Conservation (phyloP, 2,888 invertebrate species). For the Hymenopus coronatus region DNA sequence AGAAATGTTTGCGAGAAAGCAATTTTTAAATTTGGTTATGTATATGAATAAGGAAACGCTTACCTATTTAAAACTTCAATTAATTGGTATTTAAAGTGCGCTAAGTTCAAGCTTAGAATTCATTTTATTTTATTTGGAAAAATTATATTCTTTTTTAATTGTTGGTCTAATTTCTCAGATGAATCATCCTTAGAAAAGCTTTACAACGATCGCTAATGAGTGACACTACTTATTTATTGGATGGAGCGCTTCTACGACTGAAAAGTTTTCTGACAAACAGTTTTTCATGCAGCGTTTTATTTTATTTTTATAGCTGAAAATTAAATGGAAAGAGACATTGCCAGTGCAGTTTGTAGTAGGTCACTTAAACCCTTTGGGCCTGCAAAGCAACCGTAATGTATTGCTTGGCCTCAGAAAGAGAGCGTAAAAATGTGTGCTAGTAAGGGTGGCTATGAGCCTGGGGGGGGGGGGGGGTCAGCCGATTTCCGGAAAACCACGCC, state of each 20-base stretch:
- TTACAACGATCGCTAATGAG: no score
- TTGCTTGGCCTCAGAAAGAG: not conserved
- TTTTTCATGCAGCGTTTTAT: not conserved
- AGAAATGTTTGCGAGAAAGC: no score
- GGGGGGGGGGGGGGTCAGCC: not conserved
- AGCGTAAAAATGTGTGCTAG: constrained; percentile 1
- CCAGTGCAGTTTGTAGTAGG: not conserved
- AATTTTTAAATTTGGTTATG: no score
- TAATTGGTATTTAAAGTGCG: no score
- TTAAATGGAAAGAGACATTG: not conserved
- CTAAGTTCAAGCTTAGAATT: no score
- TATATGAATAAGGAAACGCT: no score
- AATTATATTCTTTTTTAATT: no score
- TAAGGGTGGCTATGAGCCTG: not conserved
- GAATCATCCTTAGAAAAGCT: no score
- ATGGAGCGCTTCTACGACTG: not conserved
- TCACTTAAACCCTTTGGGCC: not conserved
- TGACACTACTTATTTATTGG: no score
- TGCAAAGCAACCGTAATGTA: not conserved
- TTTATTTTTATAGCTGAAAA: not conserved
- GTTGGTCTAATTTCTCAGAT: no score
- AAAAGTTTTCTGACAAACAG: not conserved
- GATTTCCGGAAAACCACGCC: constrained; percentile 31
- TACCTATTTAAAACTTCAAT: no score
- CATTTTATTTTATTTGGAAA: no score